Evolutionary conservation across 2,797 vertebrate species (phyloP), one percentile per base, ranked within the genome.

Genomic region (Odontamblyopus lacepedii): DNA sequence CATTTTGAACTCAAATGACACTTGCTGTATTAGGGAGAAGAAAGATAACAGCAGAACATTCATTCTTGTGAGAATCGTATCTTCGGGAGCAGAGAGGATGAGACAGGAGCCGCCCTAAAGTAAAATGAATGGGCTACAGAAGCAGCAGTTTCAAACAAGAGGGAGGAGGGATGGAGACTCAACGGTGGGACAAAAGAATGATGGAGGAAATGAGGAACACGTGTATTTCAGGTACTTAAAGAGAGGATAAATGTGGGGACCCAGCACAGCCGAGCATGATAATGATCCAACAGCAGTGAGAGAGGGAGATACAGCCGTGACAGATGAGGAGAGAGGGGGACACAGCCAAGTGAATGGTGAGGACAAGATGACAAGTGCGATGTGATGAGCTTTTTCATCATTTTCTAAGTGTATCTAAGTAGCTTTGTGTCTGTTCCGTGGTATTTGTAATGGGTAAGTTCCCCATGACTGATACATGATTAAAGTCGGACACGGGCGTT

Each of bases 291-390:
- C 72, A 72, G 82, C 75, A 82, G 82, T 80, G 83, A 85, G 61
- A 68, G 76, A 81, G 63, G 77, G 81, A 85, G 85, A 90, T 84
- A 86, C 80, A 70, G 78, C 79, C 80, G 81, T 89, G 89, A 90
- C 84, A 9, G 85, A 91, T 89, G 86, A 57, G 23, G 84, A 75
- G 77, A 68, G 71, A 32, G 30, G 65, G 80, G 78, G 86, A 80
- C 62, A 3, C 32, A 51, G 63, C 73, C 38, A 81, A 87, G 83
- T 81, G 77, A 84, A 83, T 80, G 78, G 76, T 62, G 75, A 75
- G 76, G 82, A 90, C 86, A 84, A 86, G 88, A 90, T 89, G 88
- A 89, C 91, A 92, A 87, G 63, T n/a, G 73, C 83, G 82, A 78
- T 75, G 80, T 85, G 74, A 75, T 77, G 71, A 73, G 81, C 68